These are phyloP conservation scores for Poeciliopsis infans DNA, from an alignment of 2,797 vertebrate species.

Conservation along the genomic window DNA sequence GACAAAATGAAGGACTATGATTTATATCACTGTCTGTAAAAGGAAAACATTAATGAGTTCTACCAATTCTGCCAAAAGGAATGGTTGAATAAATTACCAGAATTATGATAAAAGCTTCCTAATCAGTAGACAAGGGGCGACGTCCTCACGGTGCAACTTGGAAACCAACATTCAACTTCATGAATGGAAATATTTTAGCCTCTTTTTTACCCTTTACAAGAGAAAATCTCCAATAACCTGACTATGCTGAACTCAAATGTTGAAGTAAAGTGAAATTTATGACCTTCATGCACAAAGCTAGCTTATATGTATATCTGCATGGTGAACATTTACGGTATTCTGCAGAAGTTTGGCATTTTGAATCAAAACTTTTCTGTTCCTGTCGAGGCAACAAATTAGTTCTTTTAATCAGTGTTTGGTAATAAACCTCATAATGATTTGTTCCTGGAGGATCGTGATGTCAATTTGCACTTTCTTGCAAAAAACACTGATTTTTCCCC, in stretches of 20 bases:
- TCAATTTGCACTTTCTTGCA: not conserved
- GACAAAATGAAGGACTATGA: not conserved
- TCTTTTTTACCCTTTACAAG: not conserved
- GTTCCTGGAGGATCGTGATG: not conserved
- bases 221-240: not conserved
- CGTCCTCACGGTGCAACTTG: not conserved
- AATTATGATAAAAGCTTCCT: not conserved
- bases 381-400: not conserved
- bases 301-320: not conserved
- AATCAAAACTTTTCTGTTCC: not conserved
- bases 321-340: not conserved
- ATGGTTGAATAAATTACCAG: not conserved
- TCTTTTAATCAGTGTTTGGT: not conserved
- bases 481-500: not conserved
- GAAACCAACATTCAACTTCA: not conserved
- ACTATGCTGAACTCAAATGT: not conserved
- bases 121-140: not conserved
- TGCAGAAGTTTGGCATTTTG: not conserved
- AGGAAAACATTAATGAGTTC: no score
- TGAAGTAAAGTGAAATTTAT: not conserved
- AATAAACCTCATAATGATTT: not conserved
- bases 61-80: no score
- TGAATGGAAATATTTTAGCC: not conserved
- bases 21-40: no score
- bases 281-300: not conserved